Percentiles rank a stretch among this genome's conserved stretches.
Evolutionary conservation across 2,888 invertebrate genomes (phyloP).

Genomic region (Himalopsyche tibetana): DNA sequence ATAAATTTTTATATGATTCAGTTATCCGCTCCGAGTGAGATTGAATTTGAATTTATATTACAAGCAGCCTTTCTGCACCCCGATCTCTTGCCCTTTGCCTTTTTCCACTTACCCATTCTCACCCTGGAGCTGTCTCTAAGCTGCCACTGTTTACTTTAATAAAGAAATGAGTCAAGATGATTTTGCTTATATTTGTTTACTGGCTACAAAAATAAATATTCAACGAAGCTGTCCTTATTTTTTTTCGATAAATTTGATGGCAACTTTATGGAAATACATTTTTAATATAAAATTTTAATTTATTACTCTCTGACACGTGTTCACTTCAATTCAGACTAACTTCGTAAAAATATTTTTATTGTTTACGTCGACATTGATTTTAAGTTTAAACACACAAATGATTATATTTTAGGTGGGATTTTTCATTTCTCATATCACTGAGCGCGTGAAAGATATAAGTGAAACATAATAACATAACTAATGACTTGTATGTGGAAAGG

Average conservation of each 20-base stretch:
- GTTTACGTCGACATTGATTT: too few relatives aligned
- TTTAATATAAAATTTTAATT: too few relatives aligned
- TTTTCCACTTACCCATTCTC: conserved; percentile 25
- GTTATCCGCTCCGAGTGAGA: conserved; percentile 64
- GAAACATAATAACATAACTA: too few relatives aligned
- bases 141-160: conserved; percentile 53
- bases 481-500: too few relatives aligned
- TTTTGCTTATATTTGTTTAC: conserved; percentile 33
- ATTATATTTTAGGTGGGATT: too few relatives aligned
- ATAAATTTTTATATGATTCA: conserved; percentile 66
- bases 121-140: conserved; percentile 20
- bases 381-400: too few relatives aligned
- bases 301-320: too few relatives aligned
- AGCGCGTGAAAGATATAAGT: too few relatives aligned
- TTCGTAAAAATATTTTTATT: too few relatives aligned
- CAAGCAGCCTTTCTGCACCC: conserved; percentile 49
- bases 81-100: conserved; percentile 48
- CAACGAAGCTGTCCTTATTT: neutral
- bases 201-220: neutral
- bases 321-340: too few relatives aligned
- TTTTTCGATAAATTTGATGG: neutral
- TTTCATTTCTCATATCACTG: too few relatives aligned
- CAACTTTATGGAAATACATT: too few relatives aligned
- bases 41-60: conserved; percentile 65
- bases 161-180: conserved; percentile 45